Evolutionary conservation across 2,113 vertebrate species (phyloP), one percentile per base, ranked within the genome.

Genomic region (Psilopsiagon aymara): DNA sequence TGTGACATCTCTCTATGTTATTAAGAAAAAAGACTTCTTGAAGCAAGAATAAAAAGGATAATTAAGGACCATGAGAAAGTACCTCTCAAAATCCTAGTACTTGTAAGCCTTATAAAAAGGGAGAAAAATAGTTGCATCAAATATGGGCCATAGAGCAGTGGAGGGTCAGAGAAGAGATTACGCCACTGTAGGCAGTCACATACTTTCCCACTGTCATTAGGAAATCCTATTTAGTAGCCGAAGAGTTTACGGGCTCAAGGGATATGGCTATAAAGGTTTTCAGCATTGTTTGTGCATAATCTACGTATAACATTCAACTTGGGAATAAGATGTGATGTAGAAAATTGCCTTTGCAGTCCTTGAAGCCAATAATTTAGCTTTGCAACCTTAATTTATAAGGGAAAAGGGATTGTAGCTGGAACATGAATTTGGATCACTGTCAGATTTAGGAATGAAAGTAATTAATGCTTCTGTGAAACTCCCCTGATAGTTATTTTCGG

Each of bases 391-490:
- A 97, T 97, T 97, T 97, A 95, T 93, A 95, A 95, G 87, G 87
- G 89, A 94, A 94, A 97, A 95, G 92, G 89, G 82, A 94, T 87
- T 86, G 91, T 84, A 79, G 95, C 53, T 94, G 88, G 96, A 97
- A 97, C 76, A 76, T 89, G 95, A 96, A 88, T 95, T 97, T 97
- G 96, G 96, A 97, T 95, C 94, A 85, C 87, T 9, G 51, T 96
- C 96, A 97, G 94, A 94, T 96, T 97, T 95, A 88, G 89, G 73
- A 96, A 96, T 83, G 94, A 96, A 97, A 96, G 95, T 97, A 97
- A 97, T 97, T 97, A 97, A 97, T 97, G 96, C 91, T 93, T 93
- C 95, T 95, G 77, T 89, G 94, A 96, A 96, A 94, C 88, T 93
- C 94, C 91, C 97, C 64, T 96, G 94, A 96, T 95, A 97, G 92